Evolutionary conservation across 1,140 invertebrate genomes (phyloP).

Genomic region (Dermatophagoides farinae): DNA sequence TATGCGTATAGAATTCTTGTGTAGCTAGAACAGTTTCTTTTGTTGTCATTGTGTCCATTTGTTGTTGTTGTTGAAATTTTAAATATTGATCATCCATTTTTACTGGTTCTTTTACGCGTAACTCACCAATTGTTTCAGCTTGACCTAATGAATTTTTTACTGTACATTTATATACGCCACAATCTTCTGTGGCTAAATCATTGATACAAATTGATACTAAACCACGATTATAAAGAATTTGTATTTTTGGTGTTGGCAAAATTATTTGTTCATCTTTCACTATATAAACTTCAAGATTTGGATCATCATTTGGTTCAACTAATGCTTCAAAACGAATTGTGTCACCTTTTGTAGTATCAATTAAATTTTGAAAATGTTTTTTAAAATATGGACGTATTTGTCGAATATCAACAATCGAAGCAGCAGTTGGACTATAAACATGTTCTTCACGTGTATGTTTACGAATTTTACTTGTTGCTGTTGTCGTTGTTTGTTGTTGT

Average conservation of each 20-base stretch:
- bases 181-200: slow-evolving; percentile 67
- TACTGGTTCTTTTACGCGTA: neutral
- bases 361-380: slow-evolving; percentile 69
- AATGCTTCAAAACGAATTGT: slow-evolving; percentile 88
- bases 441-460: neutral
- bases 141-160: slow-evolving; percentile 71
- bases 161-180: slow-evolving; percentile 70
- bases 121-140: slow-evolving; percentile 22
- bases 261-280: slow-evolving; percentile 73
- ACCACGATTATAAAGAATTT: slow-evolving; percentile 86
- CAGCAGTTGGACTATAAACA: neutral
- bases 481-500: neutral
- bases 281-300: slow-evolving; percentile 80
- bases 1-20: neutral
- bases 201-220: slow-evolving; percentile 91
- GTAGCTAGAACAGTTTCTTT: neutral
- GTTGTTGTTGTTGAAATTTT: neutral
- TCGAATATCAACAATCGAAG: too few species aligned
- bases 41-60: neutral
- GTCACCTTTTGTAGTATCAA: slow-evolving; percentile 61
- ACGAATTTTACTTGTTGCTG: neutral
- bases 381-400: slow-evolving; percentile 50
- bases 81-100: neutral
- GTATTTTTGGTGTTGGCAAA: slow-evolving; percentile 77
- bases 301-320: slow-evolving; percentile 75